Conservation (phyloP, 37 sponge, comb jelly and placozoan genomes). For the Aplysina aerophoba region DNA sequence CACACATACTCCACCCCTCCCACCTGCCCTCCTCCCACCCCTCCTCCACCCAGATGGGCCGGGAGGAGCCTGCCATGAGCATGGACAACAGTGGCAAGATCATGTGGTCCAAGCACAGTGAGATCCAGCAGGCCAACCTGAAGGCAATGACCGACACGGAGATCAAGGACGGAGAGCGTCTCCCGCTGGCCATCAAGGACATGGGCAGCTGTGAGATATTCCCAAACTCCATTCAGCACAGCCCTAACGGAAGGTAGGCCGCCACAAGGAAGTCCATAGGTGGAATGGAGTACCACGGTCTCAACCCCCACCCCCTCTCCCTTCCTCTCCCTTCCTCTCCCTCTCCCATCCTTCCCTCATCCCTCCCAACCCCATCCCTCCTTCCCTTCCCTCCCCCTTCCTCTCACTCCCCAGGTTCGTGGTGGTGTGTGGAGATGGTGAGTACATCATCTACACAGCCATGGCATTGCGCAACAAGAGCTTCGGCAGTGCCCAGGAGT, state of each 20-base stretch:
- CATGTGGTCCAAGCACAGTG: slow-evolving; percentile 97
- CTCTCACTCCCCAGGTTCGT: slow-evolving; percentile 77
- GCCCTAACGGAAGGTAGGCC: slow-evolving; percentile 92
- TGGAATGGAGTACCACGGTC: not conserved
- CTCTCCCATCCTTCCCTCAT: not conserved
- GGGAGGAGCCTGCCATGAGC: slow-evolving; percentile 98
- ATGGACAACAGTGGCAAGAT: slow-evolving; percentile 98
- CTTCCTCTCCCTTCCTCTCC: not conserved
- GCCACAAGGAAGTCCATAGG: not conserved
- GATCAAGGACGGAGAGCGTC: slow-evolving; percentile 90
- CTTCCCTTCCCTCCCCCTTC: not conserved
- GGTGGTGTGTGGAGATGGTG: slow-evolving; percentile 98
- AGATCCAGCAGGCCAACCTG: slow-evolving; percentile 96
- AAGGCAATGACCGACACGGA: slow-evolving; percentile 80
- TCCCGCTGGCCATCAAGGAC: slow-evolving; percentile 94
- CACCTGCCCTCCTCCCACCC: not conserved
- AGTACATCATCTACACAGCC: slow-evolving; percentile 99
- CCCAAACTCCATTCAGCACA: slow-evolving; percentile 93
- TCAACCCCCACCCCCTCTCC: not conserved
- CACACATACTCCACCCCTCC: not conserved
- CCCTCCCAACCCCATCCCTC: not conserved
- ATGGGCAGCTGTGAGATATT: slow-evolving; percentile 98
- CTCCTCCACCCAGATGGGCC: slow-evolving; percentile 65
- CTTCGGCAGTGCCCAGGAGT: slow-evolving; percentile 95
- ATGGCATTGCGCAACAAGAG: slow-evolving; percentile 98